phyloP scores from a whole-genome alignment of 2,888 invertebrate genomes.

The Metallyticus violacea region DNA sequence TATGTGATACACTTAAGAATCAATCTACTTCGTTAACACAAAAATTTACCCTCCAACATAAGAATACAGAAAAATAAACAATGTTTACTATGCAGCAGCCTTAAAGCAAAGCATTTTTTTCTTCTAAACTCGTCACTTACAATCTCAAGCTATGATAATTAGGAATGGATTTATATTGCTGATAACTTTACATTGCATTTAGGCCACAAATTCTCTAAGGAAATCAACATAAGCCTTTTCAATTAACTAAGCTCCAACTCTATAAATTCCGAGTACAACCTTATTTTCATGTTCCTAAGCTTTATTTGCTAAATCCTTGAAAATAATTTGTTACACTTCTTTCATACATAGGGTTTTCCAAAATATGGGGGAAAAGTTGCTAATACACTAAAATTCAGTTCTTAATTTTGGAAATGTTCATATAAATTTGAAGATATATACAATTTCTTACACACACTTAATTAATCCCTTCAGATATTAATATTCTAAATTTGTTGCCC shows the following conservation, averaged over 20 bases:
- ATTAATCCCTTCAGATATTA: too few species aligned
- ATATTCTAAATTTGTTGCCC: too few species aligned
- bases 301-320: neutral
- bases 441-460: too few species aligned
- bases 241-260: neutral
- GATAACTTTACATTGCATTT: neutral
- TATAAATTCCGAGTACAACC: neutral
- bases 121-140: neutral
- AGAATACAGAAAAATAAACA: neutral
- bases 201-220: neutral
- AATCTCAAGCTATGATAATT: neutral
- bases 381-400: neutral
- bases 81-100: neutral
- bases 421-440: too few species aligned
- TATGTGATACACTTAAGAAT: too few species aligned
- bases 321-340: neutral
- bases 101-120: neutral
- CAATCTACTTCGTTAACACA: too few species aligned
- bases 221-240: neutral
- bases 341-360: neutral
- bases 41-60: neutral
- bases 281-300: neutral
- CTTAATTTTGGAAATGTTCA: neutral
- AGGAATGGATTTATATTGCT: neutral
- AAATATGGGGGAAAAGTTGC: neutral